These are phyloP conservation scores for Tinea trinotella DNA, from an alignment of 2,888 invertebrate genomes.

Conservation along the genomic window DNA sequence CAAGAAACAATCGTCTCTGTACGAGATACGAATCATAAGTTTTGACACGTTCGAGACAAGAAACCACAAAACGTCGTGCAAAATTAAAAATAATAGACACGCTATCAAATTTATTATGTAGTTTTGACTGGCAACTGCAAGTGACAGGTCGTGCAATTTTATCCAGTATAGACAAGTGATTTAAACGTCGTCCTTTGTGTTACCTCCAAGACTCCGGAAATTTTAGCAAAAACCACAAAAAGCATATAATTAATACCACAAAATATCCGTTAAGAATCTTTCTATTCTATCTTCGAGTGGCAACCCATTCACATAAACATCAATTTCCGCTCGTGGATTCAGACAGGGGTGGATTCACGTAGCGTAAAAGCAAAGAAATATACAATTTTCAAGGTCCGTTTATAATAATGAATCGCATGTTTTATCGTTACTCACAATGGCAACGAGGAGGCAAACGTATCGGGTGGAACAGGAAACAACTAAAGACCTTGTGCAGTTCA, in stretches of 20 bases:
- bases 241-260: too few relatives aligned
- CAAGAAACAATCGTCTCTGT: slow-evolving; percentile 1
- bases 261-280: too few relatives aligned
- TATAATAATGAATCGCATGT: background rate
- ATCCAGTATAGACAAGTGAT: too few relatives aligned
- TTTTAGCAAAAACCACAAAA: too few relatives aligned
- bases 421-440: background rate
- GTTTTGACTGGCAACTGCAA: too few relatives aligned
- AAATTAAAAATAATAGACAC: too few relatives aligned
- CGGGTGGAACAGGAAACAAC: slow-evolving; percentile 7
- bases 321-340: background rate
- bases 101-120: too few relatives aligned
- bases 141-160: too few relatives aligned
- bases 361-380: background rate
- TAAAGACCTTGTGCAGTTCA: slow-evolving; percentile 53
- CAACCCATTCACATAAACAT: too few relatives aligned
- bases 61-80: background rate
- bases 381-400: background rate
- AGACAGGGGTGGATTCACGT: background rate
- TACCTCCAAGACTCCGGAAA: too few relatives aligned
- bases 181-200: too few relatives aligned
- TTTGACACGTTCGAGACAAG: background rate
- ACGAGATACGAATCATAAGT: slow-evolving; percentile 9
- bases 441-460: background rate
- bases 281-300: too few relatives aligned